Evolutionary conservation across 2,797 vertebrate genomes (phyloP), one percentile per base, ranked within the genome.

Genomic region (Taenioides sp.): DNA sequence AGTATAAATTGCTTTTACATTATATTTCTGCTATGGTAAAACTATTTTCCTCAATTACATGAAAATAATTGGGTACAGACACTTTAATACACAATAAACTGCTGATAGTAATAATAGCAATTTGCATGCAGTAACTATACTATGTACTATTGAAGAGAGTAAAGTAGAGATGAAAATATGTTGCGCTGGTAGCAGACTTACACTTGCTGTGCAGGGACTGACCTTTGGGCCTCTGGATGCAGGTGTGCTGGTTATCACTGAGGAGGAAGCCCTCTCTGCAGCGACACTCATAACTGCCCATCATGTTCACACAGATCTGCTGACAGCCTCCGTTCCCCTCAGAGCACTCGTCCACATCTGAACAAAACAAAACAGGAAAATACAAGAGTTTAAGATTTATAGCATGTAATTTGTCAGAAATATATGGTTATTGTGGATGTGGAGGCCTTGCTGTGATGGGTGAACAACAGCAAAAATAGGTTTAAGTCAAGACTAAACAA

Each of bases 221-320:
- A 98, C 97, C 96, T 97, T 99, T 98, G 0, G 97, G 97, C 64
- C 97, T 93, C 89, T 98, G 97, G 92, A 99, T 99, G 75, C 98
- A 99, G 84, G 98, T 99, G 76, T 99, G 98, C 91, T 99, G 98
- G 94, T 99, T 99, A 94, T 99, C 97, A 0, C 97, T 98, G 86
- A 99, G 94, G 88, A 99, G 98, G 93, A 98, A 99, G 64, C 98
- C 98, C 55, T 99, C 98, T 57, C 96, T 84, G 89, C 98, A 99
- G 82, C 95, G 97, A 83, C 98, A 98, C 86, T 99, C 98, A 0
- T 99, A 99, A 92, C 98, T 99, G 82, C 98, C 98, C 98, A 99
- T 98, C 97, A 98, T 98, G 92, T 98, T 99, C 92, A 99, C 94
- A 18, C 98, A 99, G 81, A 96, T 96, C 94, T 99, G 98, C 76